These are phyloP conservation scores for Tenthredo livida DNA, from an alignment of 2,888 invertebrate genomes.

Conservation along the genomic window DNA sequence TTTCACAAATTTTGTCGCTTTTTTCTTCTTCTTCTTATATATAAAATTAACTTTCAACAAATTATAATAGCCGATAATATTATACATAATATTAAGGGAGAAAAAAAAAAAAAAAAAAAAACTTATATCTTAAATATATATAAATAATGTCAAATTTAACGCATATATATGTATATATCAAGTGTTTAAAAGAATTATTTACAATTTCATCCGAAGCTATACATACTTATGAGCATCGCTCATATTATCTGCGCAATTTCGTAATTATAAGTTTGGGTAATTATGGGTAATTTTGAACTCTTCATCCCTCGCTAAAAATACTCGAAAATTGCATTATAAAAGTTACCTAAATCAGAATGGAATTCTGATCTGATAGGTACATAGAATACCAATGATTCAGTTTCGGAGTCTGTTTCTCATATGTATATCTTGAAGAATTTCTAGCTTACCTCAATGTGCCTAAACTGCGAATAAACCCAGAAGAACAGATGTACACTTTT, in stretches of 20 bases:
- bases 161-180: background rate
- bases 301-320: background rate
- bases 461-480: background rate
- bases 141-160: conserved; percentile 40
- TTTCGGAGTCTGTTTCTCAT: background rate
- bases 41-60: conserved; percentile 9
- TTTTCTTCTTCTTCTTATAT: background rate
- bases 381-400: background rate
- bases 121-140: conserved; percentile 6
- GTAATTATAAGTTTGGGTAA: too few relatives aligned
- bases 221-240: background rate
- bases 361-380: background rate
- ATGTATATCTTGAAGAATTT: background rate
- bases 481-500: background rate
- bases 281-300: background rate
- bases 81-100: background rate
- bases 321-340: background rate
- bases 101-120: background rate
- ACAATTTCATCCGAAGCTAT: conserved; percentile 4
- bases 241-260: background rate
- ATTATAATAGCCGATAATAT: background rate
- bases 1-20: background rate
- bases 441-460: background rate
- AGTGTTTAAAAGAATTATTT: background rate
- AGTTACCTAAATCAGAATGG: background rate